Evolutionary conservation across 2,797 vertebrate genomes (phyloP).

Genomic region (Remorina albescens): DNA sequence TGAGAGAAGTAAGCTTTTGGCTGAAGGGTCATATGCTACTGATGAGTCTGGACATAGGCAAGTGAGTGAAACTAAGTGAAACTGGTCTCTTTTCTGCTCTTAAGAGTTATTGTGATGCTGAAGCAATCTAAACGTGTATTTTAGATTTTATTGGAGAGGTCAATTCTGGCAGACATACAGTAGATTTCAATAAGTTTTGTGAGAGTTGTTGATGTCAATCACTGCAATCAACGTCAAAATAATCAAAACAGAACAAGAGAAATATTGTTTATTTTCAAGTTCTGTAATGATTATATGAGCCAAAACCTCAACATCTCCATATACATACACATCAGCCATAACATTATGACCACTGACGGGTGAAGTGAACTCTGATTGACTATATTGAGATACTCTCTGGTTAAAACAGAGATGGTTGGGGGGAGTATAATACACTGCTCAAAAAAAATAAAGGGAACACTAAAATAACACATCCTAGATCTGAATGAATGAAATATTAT

Average conservation of each 20-base stretch:
- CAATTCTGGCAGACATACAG: background rate
- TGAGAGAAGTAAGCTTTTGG: conserved; percentile 39
- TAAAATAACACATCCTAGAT: no score
- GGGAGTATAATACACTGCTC: background rate
- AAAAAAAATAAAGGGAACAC: no score
- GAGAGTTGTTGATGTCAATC: background rate
- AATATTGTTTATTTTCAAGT: background rate
- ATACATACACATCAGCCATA: no score
- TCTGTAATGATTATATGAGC: background rate
- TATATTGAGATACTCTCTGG: no score
- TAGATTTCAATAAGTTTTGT: background rate
- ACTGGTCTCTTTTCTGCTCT: conserved; percentile 32
- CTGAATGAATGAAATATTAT: no score
- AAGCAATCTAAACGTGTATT: conserved; percentile 32
- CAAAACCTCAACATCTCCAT: no score
- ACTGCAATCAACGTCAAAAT: background rate
- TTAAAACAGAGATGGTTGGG: background rate
- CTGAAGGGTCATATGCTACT: conserved; percentile 33
- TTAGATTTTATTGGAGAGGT: background rate
- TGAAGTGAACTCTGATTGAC: no score
- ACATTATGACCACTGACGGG: no score
- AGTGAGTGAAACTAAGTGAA: conserved; percentile 40
- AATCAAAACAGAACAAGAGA: background rate
- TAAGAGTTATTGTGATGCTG: conserved; percentile 24
- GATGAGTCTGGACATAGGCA: conserved; percentile 32